Conservation (phyloP, 1,140 invertebrate genomes). For the Goniozus legneri region DNA sequence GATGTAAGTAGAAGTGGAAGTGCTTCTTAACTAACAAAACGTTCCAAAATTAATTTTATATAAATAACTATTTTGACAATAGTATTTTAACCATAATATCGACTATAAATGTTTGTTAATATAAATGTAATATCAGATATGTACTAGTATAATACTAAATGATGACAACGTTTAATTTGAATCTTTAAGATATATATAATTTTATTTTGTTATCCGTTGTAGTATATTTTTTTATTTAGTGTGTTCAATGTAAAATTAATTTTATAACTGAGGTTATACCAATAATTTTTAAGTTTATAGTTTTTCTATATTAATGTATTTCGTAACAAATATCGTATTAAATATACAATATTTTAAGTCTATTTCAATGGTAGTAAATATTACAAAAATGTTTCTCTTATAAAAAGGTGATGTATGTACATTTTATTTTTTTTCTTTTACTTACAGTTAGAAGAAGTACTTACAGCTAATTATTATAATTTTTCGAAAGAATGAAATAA, state of each 20-base stretch:
- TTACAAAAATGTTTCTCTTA: constrained; percentile 18
- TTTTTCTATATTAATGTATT: constrained; percentile 1
- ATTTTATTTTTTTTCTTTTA: constrained; percentile 19
- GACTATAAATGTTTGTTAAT: no score
- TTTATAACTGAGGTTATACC: no score
- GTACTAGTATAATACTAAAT: no score
- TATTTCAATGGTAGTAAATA: constrained; percentile 20
- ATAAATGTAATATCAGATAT: no score
- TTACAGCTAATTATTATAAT: constrained; percentile 17
- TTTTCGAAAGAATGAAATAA: constrained; percentile 6
- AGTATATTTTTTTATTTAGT: no score
- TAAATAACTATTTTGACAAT: neutral
- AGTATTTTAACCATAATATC: no score
- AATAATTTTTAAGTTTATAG: neutral
- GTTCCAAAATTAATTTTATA: neutral
- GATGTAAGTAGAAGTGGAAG: constrained; percentile 17
- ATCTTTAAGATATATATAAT: no score
- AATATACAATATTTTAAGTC: constrained; percentile 14
- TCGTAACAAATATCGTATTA: neutral
- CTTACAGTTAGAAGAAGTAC: constrained; percentile 20
- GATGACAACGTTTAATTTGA: no score
- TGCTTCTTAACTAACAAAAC: no score
- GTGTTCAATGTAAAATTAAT: no score
- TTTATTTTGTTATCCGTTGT: no score
- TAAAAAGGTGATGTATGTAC: constrained; percentile 35